Base-by-base conservation (phyloP, 1,140 invertebrate genomes). In the Eumeta japonica region DNA sequence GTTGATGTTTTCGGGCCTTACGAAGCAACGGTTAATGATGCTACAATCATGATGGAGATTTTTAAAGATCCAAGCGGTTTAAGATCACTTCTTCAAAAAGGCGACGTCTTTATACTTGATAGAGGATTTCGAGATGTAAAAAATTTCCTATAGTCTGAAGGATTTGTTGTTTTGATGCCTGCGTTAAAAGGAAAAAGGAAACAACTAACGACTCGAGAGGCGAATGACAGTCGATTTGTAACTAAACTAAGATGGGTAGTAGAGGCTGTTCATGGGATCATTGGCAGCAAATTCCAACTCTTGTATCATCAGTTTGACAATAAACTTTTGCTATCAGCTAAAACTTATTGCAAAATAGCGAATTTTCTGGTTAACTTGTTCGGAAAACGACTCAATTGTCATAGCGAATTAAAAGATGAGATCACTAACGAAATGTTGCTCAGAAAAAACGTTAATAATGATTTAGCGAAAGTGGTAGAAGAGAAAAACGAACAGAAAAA, bases 241-340 rank as follows among this genome's bases (percentile, higher is more conserved):
- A 72, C 52, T 5, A 65, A 63, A 54, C 30, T 62, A 29, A 41
- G 58, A 17, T 67, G 59, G 62, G 48, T 50, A 5, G 55, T 75
- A 7, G 62, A 75, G 57, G 45, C 58, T 10, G 50, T 58, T 5
- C 63, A 68, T 41, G 61, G 61, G 1, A 37, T 47, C 10, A 37
- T 59, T 10, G 39, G 36, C 28, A 30, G 56, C 40, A 63, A 56
- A 33, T 55, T 42, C 42, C 28, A 32, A 7, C 38, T 58, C 10
- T 29, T 60, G 12, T 28, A 57, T 27, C 35, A 58, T 28, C 39
- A 43, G 41, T 9, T 62, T 0, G 41, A 55, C 39, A 65, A 65
- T 41, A 49, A 52, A 24, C 13, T 52, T 7, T n/a, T 63, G 2
- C 48, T 40, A 0, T 42, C 43, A 35, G 16, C 40, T 17, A 36